These are phyloP conservation scores for Rachycentron canadum DNA, from an alignment of 2,797 vertebrate genomes.

Conservation along the genomic window DNA sequence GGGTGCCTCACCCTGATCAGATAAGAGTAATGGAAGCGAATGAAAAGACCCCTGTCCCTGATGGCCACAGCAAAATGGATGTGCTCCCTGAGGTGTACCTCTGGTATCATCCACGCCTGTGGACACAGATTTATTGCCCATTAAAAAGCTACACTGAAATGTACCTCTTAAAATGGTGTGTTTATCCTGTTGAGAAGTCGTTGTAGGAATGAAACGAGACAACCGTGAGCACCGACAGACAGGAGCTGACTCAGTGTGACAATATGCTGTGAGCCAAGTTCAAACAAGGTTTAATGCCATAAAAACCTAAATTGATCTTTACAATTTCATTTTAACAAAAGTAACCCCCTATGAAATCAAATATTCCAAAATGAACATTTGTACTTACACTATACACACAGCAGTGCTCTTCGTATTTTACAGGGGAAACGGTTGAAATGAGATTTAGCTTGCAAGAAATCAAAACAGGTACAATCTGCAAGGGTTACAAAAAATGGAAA, in stretches of 20 bases:
- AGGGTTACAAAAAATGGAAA: constrained; percentile 69
- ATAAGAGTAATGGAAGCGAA: constrained; percentile 86
- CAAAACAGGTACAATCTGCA: constrained; percentile 58
- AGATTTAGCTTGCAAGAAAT: constrained; percentile 69
- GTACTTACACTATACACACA: constrained; percentile 78
- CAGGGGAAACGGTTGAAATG: constrained; percentile 60
- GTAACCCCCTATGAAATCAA: constrained; percentile 61
- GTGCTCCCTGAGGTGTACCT: constrained; percentile 83
- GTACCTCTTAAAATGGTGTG: constrained; percentile 77
- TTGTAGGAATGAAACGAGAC: constrained; percentile 66
- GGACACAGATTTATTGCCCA: constrained; percentile 84
- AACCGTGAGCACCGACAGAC: constrained; percentile 44
- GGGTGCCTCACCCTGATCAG: constrained; percentile 80
- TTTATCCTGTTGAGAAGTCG: constrained; percentile 75
- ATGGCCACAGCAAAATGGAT: constrained; percentile 82
- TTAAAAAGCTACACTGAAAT: constrained; percentile 83
- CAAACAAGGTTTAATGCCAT: constrained; percentile 83
- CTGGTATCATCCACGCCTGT: constrained; percentile 81
- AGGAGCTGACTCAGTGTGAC: constrained; percentile 52
- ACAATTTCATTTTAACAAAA: constrained; percentile 78
- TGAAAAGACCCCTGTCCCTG: constrained; percentile 82
- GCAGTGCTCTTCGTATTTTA: constrained; percentile 66
- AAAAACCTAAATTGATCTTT: constrained; percentile 76
- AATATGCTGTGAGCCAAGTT: constrained; percentile 64
- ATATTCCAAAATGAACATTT: constrained; percentile 73